Evolutionary conservation across 2,888 invertebrate genomes (phyloP), one percentile per base, ranked within the genome.

Genomic region (Ophonus ardosiacus): DNA sequence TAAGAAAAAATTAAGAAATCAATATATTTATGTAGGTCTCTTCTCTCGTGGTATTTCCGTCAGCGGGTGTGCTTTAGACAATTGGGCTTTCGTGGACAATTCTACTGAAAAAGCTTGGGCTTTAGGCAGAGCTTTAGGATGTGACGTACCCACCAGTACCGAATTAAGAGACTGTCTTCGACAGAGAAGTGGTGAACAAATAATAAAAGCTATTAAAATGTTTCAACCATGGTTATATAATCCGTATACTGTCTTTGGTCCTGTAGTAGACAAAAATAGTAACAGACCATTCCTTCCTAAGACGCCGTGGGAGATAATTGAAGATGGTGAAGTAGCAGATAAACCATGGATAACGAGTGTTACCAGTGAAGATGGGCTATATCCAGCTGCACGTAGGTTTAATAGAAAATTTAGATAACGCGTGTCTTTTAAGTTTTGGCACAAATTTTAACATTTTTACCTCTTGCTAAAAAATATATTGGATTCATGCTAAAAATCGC

Each of bases 301-400:
- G 21, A 86, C 89, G 61, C 91, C 91, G 0, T 88, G 88, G 78
- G 86, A 87, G 15, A 80, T 90, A 7, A 86, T 91, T 40, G 86
- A 87, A 38, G 86, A 88, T 4, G 90, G 90, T 7, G 86, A 88
- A n/a, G 87, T 90, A 40, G 86, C 88, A 24, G 86, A 89, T 68
- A 86, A 89, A 5, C 91, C 91, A 1, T 89, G 90, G 88, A 88
- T 91, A 57, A 88, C 89, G 40, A 90, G 90, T 4, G 86, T 90
- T 10, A 90, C 89, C 43, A 89, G 88, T 59, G 88, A 89, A 81
- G 90, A 91, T 86, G 90, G 90, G 57, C 85, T 89, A 17, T 88
- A 88, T 74, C 89, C 89, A 56, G 88, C 88, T 65, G 88, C 88
- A 85, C 88, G 90, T 90, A 90, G 87, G 89, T 87, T 51, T 10